Evolutionary conservation across 2,797 vertebrate species (phyloP).

Genomic region (Rhynchotus rufescens): DNA sequence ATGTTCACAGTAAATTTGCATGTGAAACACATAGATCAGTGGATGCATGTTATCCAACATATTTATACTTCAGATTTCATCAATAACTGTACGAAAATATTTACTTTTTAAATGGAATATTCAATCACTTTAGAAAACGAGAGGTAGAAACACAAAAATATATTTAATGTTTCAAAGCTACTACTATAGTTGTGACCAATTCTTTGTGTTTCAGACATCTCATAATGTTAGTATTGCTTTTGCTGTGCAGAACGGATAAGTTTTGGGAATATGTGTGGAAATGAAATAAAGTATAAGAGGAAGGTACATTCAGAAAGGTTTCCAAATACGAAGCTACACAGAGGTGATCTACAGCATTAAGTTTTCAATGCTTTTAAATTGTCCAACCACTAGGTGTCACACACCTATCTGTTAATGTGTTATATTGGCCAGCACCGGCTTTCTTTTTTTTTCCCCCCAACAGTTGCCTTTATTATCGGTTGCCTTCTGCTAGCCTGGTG

Average conservation of each 20-base stretch:
- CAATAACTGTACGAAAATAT: neutral
- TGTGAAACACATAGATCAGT: neutral
- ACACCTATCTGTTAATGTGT: conserved; percentile 26
- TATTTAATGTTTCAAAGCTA: neutral
- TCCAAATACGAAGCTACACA: neutral
- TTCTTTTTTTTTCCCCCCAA: neutral
- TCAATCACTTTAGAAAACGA: neutral
- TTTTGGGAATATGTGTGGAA: neutral
- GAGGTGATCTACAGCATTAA: neutral
- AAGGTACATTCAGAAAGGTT: neutral
- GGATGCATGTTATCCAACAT: neutral
- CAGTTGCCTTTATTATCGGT: neutral
- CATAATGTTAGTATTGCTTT: neutral
- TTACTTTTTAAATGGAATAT: neutral
- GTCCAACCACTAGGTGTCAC: conserved; percentile 73
- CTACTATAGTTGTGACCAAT: neutral
- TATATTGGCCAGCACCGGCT: neutral
- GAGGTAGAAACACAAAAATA: neutral
- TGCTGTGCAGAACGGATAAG: neutral
- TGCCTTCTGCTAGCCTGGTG: neutral
- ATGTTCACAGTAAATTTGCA: neutral
- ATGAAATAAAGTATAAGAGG: neutral
- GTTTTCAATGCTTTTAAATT: neutral
- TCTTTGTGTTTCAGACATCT: neutral
- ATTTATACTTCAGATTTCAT: neutral